These are phyloP conservation scores for Scaptomyza hsui DNA, from an alignment of 1,140 invertebrate genomes.

Conservation along the genomic window DNA sequence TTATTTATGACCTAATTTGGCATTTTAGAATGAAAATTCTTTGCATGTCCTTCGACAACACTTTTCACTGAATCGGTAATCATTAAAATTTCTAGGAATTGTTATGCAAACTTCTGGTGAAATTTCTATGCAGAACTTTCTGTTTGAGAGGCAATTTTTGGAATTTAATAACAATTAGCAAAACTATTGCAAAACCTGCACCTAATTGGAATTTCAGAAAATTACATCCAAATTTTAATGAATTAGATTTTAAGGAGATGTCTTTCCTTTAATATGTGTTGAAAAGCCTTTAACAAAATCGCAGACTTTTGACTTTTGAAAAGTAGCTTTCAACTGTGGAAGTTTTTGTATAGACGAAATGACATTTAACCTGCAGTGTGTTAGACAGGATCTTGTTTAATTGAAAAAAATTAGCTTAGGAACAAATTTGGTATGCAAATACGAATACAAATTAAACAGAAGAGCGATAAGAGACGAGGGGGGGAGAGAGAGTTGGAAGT, in stretches of 20 bases:
- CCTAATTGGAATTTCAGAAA: background rate
- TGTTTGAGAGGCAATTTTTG: background rate
- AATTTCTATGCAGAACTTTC: background rate
- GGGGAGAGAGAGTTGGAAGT: conserved; percentile 5
- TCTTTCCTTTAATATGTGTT: background rate
- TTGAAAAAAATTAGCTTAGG: conserved; percentile 72
- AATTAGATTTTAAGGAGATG: background rate
- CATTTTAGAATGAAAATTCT: too few relatives aligned
- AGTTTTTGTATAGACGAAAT: conserved; percentile 49
- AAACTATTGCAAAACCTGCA: background rate
- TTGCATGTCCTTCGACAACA: background rate
- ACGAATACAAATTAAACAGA: conserved; percentile 20
- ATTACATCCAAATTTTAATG: background rate
- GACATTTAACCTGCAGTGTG: conserved; percentile 22
- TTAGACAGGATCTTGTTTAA: conserved; percentile 60
- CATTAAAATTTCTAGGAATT: background rate
- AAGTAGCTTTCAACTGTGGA: conserved; percentile 44
- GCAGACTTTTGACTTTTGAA: too few relatives aligned
- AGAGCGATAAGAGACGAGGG: background rate
- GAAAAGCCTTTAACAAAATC: background rate
- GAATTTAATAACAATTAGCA: background rate
- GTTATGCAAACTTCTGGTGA: background rate
- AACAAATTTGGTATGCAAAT: conserved; percentile 47
- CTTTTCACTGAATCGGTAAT: background rate
- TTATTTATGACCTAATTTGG: too few relatives aligned